Evolutionary conservation across 1,140 invertebrate genomes (phyloP), one percentile per base, ranked within the genome.

Genomic region (Macrobrachium nipponense): DNA sequence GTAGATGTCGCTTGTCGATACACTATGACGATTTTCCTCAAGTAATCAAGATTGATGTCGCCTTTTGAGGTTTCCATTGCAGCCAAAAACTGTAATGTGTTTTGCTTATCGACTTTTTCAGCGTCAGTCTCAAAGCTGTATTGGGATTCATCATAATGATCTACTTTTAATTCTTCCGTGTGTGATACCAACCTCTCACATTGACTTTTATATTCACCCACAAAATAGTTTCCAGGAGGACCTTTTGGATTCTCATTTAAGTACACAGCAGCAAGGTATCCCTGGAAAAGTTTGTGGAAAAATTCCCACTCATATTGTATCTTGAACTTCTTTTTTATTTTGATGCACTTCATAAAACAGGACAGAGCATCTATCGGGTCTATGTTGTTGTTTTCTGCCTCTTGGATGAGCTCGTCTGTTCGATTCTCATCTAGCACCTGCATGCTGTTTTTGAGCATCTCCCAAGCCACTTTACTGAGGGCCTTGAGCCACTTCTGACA

Each of bases 351-450:
- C 14, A 76, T 58, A 20, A 76, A 76, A 12, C 44, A 76, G 17
- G 73, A 76, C 44, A 76, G 17, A 20, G 73, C 73, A 76, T 76
- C 14, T 11, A 58, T 51, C n/a, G 73, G 73, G n/a, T 76, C 73
- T 58, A 58, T 59, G 14, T n/a, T 43, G 17, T 20, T 14, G 8
- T 14, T 14, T n/a, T 76, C 8, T 20, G 73, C 73, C 20, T 59
- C 51, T 59, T 44, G 2, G 0, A 51, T 0, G 59, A 76, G 73
- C 3, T 76, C 17, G 5, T 44, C 5, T 44, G 8, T 58, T 12
- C 73, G 51, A 20, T 20, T 76, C 5, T 76, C 17, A 59, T 51
- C 51, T 7, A 76, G 44, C 4, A 58, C n/a, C 23, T 58, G 44
- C 14, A 44, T 76, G 15, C 20, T 58, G 18, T 2, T 0, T 20